A percentile compares a stretch with the other conserved stretches of the same genome.
phyloP scores from a whole-genome alignment of 2,888 invertebrate genomes.

The Eupithecia pulchellata region DNA sequence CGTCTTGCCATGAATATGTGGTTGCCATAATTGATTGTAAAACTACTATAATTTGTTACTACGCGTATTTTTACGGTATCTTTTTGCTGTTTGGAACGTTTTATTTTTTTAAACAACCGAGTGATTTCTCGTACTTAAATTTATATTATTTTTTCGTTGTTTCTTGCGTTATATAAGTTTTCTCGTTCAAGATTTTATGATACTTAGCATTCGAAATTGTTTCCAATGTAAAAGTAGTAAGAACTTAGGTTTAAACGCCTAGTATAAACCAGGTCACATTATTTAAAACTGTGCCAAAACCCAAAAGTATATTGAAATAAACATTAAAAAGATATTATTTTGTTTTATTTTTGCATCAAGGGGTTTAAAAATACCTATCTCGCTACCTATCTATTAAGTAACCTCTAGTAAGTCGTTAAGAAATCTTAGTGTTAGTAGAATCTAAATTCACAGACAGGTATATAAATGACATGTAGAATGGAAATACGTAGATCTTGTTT shows the following conservation, averaged over 20 bases:
- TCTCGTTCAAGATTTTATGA: conserved; percentile 49
- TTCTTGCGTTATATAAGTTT: conserved; percentile 50
- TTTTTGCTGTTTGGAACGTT: conserved; percentile 42
- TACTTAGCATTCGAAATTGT: conserved; percentile 65
- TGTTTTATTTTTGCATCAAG: conserved; percentile 47
- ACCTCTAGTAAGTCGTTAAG: background rate
- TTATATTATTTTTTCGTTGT: conserved; percentile 47
- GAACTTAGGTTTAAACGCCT: conserved; percentile 80
- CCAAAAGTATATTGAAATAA: conserved; percentile 84
- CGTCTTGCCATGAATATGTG: conserved; percentile 51
- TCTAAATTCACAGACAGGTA: no score
- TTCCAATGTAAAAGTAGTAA: conserved; percentile 77
- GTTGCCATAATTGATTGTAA: conserved; percentile 46
- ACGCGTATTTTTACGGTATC: conserved; percentile 13
- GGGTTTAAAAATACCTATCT: background rate
- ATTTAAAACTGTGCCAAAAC: conserved; percentile 85
- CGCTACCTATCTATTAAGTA: no score
- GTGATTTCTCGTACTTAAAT: conserved; percentile 52
- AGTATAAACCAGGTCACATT: conserved; percentile 83
- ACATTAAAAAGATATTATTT: conserved; percentile 64
- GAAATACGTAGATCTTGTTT: no score
- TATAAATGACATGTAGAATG: no score
- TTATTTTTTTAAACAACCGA: conserved; percentile 37
- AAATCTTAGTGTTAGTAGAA: no score
- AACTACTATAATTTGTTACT: conserved; percentile 32